Evolutionary conservation across 2,888 invertebrate species (phyloP).

Genomic region (Dynastes grantii): DNA sequence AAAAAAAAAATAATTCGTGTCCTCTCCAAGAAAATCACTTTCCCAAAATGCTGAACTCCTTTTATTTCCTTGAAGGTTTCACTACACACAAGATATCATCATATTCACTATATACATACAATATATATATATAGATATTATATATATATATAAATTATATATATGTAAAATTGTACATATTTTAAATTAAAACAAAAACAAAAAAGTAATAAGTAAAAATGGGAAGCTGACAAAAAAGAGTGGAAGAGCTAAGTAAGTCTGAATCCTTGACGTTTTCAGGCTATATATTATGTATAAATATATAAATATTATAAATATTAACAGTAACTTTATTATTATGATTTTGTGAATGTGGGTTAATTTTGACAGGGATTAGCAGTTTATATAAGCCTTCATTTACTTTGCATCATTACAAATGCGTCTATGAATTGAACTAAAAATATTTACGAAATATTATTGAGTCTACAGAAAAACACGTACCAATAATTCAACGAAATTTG

Average conservation of each 20-base stretch:
- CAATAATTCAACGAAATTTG: too few species aligned
- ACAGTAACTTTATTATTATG: conserved; percentile 33
- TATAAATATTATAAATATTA: conserved; percentile 35
- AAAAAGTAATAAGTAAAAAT: conserved; percentile 46
- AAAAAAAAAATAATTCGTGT: background rate
- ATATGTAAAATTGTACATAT: conserved; percentile 65
- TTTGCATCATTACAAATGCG: background rate
- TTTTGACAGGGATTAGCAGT: conserved; percentile 29
- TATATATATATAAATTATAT: conserved; percentile 62
- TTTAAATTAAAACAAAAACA: conserved; percentile 64
- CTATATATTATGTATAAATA: conserved; percentile 22
- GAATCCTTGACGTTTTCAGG: conserved; percentile 1
- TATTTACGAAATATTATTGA: too few species aligned
- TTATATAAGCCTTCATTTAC: conserved; percentile 24
- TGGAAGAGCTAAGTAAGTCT: conserved; percentile 31
- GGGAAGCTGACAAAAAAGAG: conserved; percentile 56
- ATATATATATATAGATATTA: conserved; percentile 63
- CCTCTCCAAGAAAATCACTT: background rate
- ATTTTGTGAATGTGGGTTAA: conserved; percentile 30
- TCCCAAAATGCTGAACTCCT: background rate
- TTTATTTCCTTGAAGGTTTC: background rate
- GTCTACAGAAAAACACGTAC: too few species aligned
- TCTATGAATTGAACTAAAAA: background rate
- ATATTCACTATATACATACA: conserved; percentile 59
- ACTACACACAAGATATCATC: conserved; percentile 54